Evolutionary conservation across 2,797 vertebrate species (phyloP), one percentile per base, ranked within the genome.

Genomic region (Enteromius paludinosus): DNA sequence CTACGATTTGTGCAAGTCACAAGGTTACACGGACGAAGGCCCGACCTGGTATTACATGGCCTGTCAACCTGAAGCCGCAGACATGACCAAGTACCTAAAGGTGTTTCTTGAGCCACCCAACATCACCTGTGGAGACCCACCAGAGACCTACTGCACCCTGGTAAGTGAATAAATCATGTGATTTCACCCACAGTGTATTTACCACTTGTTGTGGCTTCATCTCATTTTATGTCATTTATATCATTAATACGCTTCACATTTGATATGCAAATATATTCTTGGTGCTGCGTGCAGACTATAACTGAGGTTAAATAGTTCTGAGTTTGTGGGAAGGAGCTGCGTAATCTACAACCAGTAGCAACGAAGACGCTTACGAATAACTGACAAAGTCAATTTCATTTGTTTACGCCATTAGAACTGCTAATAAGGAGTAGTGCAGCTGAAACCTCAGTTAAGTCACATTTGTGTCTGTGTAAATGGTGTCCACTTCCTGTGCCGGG

Each of bases 11-110:
- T 99, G 98, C 86, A 99, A 99, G 91, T 98, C 96, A 84, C 96
- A 97, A 90, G 92, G 97, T 87, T 98, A 97, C 92, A 96, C 96
- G 0, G 98, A 99, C 69, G 97, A 98, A 90, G 97, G 96, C 84
- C 95, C 97, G 80, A 95, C 97, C 87, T 99, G 98, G 98, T 97
- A 99, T 96, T 99, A 99, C 93, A 98, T 98, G 96, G 98, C 98
- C 86, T 99, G 98, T 91, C 97, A 99, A 86, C 98, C 98, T 0
- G 97, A 99, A 93, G 96, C 97, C 35, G 96, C 96, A 43, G 97
- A 99, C 90, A 97, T 99, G 97, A 98, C 97, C 90, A 96, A 97
- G 85, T 98, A 93, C 25, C 94, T 99, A 82, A 98, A 96, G 91
- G 97, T 99, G 81, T 95, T 95, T 43, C 91, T 99, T 90, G 98